Evolutionary conservation across 1,140 invertebrate genomes (phyloP), one percentile per base, ranked within the genome.

Genomic region (Anthonomus grandis): DNA sequence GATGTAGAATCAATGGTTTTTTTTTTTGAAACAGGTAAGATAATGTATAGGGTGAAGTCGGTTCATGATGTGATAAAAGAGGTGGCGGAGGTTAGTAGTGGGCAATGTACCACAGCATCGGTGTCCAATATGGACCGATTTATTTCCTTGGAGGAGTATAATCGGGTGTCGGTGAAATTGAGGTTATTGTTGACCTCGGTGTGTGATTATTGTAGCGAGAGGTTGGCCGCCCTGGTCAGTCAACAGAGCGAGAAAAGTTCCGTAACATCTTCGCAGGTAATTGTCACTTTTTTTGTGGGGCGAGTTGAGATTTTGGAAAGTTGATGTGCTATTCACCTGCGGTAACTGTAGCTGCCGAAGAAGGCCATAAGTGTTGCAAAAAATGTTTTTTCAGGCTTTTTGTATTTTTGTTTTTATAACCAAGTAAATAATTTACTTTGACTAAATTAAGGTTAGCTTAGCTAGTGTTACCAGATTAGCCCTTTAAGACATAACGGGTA

Each of bases 181-280:
- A 81, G 82, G 57, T 87, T 92, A 58, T 80, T 94, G 68, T 76
- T 95, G 2, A 80, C 78, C 44, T 83, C 84, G 3, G 80, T 94
- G 19, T 93, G 91, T 73, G 89, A 97, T 76, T 93, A 93, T 74
- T 92, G 91, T 59, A 90, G 95, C 74, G 93, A 96, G 71, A 78
- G 89, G 60, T 87, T 92, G 76, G 91, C 91, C 53, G 90, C 90
- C 74, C 76, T 95, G 36, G 81, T 95, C 31, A 84, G 86, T 24
- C 85, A 87, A 45, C 83, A 89, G 76, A 84, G 83, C 48, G 86
- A 87, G 62, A 83, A 82, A 56, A 80, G 82, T 52, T 74, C 77
- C 10, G 82, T 86, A 12, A 86, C 83, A 8, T 81, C 90, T 31
- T 71, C 78, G 63, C 89, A 96, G 73, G 45, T 55, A 44, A 54